These are phyloP conservation scores for Hirtodrosophila histrioides DNA, from an alignment of 2,888 invertebrate species.

Conservation along the genomic window DNA sequence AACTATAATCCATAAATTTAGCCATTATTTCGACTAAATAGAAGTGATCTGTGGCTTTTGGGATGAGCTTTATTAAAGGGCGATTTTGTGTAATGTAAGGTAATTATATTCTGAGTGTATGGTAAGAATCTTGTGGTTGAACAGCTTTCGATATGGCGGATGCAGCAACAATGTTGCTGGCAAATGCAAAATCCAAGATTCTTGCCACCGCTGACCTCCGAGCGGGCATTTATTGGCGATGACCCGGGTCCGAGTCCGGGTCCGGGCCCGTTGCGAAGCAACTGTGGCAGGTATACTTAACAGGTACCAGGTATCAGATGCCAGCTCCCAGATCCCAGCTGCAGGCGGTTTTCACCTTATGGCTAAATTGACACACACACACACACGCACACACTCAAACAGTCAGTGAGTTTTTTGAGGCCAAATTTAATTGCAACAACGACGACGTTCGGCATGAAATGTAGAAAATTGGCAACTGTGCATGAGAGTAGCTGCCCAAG, in stretches of 20 bases:
- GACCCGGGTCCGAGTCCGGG: conserved; percentile 43
- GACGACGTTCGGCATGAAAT: conserved; percentile 52
- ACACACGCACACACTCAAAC: conserved; percentile 8
- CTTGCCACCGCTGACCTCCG: conserved; percentile 48
- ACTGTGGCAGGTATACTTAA: conserved; percentile 13
- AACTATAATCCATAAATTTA: no score
- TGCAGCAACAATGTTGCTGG: conserved; percentile 43
- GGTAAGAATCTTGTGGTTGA: neutral
- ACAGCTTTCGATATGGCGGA: conserved; percentile 20
- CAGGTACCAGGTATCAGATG: conserved; percentile 14
- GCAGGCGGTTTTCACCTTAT: conserved; percentile 56
- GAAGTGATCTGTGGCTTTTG: no score
- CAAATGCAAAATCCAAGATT: conserved; percentile 17
- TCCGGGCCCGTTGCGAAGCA: conserved; percentile 2
- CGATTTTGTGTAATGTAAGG: no score
- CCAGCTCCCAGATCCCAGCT: conserved; percentile 27
- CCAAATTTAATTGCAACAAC: conserved; percentile 75
- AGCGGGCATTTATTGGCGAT: conserved; percentile 26
- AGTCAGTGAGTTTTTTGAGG: conserved; percentile 61
- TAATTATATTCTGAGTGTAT: no score
- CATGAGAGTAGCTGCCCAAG: conserved; percentile 41
- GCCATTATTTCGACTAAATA: no score
- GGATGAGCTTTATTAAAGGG: no score
- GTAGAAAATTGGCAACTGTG: conserved; percentile 64
- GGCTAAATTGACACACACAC: conserved; percentile 44